A percentile compares a stretch with the other conserved stretches of the same genome.
These are phyloP conservation scores for Xylocampa areola DNA, from an alignment of 2,888 invertebrate species.

Conservation along the genomic window DNA sequence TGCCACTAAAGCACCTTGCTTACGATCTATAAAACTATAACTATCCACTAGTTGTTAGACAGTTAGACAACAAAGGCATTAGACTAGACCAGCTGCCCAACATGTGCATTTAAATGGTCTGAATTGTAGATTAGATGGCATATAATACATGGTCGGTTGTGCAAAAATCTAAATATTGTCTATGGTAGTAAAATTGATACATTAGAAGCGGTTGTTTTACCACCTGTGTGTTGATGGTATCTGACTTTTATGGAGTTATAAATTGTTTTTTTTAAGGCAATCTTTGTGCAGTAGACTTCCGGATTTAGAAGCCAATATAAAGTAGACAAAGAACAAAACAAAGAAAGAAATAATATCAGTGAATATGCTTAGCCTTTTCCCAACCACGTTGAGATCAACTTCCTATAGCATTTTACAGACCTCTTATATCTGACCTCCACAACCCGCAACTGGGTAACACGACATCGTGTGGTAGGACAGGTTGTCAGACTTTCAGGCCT, in stretches of 20 bases:
- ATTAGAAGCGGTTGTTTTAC: not conserved
- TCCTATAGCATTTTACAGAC: too few relatives aligned
- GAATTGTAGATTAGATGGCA: conserved; percentile 23
- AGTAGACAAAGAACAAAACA: too few relatives aligned
- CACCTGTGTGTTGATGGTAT: not conserved
- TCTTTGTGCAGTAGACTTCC: too few relatives aligned
- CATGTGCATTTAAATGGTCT: conserved; percentile 42
- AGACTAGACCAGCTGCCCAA: conserved; percentile 51
- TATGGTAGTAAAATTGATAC: conserved; percentile 6
- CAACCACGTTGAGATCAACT: too few relatives aligned
- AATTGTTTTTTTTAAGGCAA: too few relatives aligned
- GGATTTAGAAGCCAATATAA: too few relatives aligned
- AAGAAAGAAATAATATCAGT: too few relatives aligned
- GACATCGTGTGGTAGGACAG: too few relatives aligned
- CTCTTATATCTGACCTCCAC: too few relatives aligned
- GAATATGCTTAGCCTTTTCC: too few relatives aligned
- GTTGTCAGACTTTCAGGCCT: too few relatives aligned
- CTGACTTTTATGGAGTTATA: not conserved
- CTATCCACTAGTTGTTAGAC: conserved; percentile 9
- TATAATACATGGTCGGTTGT: conserved; percentile 5
- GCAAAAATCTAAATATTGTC: conserved; percentile 26
- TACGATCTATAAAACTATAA: conserved; percentile 1
- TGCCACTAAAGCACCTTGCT: conserved; percentile 32
- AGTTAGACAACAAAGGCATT: conserved; percentile 37
- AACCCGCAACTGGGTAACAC: too few relatives aligned